Percentiles rank a stretch among this genome's conserved stretches.
Conservation (phyloP, 2,113 vertebrate species). For the Leptosomus discolor region DNA sequence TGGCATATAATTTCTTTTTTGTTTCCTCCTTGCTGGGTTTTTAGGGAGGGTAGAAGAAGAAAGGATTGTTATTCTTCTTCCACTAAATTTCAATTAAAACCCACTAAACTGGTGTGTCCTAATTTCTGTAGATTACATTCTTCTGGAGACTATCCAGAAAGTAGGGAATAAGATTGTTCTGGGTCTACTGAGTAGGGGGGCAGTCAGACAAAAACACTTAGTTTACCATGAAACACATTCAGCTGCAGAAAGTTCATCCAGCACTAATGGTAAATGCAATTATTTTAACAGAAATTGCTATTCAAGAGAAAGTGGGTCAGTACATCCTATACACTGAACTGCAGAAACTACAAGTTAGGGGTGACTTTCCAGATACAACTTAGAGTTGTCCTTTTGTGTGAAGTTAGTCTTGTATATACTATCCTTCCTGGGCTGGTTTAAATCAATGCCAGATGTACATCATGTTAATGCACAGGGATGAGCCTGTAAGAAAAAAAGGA, state of each 20-base stretch:
- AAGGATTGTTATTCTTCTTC: neutral
- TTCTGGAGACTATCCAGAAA: neutral
- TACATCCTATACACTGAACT: fast-evolving
- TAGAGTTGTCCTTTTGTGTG: neutral
- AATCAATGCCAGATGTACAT: neutral
- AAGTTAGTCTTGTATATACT: neutral
- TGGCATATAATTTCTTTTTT: neutral
- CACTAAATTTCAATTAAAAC: neutral
- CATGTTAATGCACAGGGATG: neutral
- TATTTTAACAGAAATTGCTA: neutral
- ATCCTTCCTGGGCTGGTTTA: neutral
- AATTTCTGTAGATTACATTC: neutral
- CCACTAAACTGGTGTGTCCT: neutral
- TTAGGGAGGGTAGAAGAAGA: neutral
- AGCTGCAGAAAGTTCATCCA: neutral
- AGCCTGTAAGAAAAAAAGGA: neutral
- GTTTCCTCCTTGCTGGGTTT: neutral
- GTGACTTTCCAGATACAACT: fast-evolving
- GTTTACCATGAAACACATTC: neutral
- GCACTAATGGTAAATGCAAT: neutral
- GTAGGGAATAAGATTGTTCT: neutral
- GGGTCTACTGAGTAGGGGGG: neutral
- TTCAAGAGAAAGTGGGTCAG: neutral
- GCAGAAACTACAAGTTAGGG: neutral
- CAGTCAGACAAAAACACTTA: neutral